A percentile compares a stretch with the other conserved stretches of the same genome.
phyloP scores from a whole-genome alignment of 2,113 vertebrate genomes.

The Rhynchomys soricoides region DNA sequence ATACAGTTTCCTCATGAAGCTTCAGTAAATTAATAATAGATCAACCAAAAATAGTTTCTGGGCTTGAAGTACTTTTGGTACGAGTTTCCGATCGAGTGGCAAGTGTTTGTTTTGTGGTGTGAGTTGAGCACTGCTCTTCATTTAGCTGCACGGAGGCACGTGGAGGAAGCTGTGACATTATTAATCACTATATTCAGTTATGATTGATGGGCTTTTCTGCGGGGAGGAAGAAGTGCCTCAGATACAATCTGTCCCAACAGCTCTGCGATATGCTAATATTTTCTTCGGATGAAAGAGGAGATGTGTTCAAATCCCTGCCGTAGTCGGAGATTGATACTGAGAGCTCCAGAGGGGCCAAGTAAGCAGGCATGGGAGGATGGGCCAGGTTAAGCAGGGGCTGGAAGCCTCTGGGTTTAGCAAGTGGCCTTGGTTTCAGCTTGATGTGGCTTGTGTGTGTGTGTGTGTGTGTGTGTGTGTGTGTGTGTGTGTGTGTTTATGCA shows the following conservation, averaged over 20 bases:
- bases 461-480: background rate
- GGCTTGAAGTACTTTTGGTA: constrained; percentile 70
- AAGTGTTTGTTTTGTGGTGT: constrained; percentile 74
- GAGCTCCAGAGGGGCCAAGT: background rate
- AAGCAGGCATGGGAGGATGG: constrained; percentile 58
- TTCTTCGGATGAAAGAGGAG: constrained; percentile 81
- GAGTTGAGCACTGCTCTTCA: constrained; percentile 47
- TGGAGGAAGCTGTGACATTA: constrained; percentile 82
- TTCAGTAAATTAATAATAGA: constrained; percentile 76
- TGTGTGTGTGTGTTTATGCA: background rate
- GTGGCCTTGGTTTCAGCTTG: constrained; percentile 70
- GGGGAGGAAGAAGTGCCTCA: constrained; percentile 80
- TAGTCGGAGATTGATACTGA: constrained; percentile 35
- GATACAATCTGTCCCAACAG: constrained; percentile 87
- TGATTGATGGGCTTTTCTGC: constrained; percentile 86
- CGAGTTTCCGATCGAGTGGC: constrained; percentile 55
- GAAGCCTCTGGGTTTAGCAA: constrained; percentile 67
- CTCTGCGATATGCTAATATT: constrained; percentile 84
- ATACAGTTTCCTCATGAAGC: background rate
- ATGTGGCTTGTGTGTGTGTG: constrained; percentile 40
- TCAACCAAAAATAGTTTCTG: constrained; percentile 73
- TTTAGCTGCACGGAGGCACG: constrained; percentile 71
- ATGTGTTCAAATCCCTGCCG: constrained; percentile 81
- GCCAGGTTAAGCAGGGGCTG: constrained; percentile 44
- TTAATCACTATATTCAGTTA: constrained; percentile 79